Conservation (phyloP, 1,140 invertebrate species). For the Nixonia krombeini region DNA sequence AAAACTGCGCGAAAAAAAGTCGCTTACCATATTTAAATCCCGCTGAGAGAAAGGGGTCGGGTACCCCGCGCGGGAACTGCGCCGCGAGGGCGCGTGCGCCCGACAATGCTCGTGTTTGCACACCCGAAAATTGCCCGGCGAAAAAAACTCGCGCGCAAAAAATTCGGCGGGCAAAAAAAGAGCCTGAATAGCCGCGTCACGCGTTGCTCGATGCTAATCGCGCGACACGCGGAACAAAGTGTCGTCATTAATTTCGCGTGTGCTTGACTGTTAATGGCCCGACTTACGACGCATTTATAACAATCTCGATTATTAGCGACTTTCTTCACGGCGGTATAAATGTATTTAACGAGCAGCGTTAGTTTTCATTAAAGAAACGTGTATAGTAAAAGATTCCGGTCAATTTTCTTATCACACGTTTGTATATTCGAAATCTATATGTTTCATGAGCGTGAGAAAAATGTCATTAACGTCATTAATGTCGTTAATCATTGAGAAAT, state of each 20-base stretch:
- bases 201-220: slow-evolving; percentile 21
- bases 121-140: slow-evolving; percentile 57
- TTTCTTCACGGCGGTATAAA: too few relatives aligned
- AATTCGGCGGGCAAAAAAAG: slow-evolving; percentile 22
- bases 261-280: too few relatives aligned
- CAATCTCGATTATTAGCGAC: too few relatives aligned
- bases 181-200: not conserved
- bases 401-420: too few relatives aligned
- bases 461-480: too few relatives aligned
- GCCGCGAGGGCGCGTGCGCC: slow-evolving; percentile 57
- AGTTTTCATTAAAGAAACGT: too few relatives aligned
- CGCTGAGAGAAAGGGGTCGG: slow-evolving; percentile 49
- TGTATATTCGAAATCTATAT: too few relatives aligned
- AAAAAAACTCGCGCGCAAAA: slow-evolving; percentile 33
- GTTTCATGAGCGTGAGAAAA: too few relatives aligned
- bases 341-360: too few relatives aligned
- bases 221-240: slow-evolving; percentile 15
- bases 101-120: slow-evolving; percentile 62
- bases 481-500: too few relatives aligned
- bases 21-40: slow-evolving; percentile 66
- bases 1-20: slow-evolving; percentile 61
- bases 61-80: slow-evolving; percentile 23
- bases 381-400: too few relatives aligned
- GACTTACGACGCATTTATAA: too few relatives aligned
- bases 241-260: slow-evolving; percentile 7